These are phyloP conservation scores for Melinaea marsaeus DNA, from an alignment of 2,888 invertebrate genomes.

Conservation along the genomic window DNA sequence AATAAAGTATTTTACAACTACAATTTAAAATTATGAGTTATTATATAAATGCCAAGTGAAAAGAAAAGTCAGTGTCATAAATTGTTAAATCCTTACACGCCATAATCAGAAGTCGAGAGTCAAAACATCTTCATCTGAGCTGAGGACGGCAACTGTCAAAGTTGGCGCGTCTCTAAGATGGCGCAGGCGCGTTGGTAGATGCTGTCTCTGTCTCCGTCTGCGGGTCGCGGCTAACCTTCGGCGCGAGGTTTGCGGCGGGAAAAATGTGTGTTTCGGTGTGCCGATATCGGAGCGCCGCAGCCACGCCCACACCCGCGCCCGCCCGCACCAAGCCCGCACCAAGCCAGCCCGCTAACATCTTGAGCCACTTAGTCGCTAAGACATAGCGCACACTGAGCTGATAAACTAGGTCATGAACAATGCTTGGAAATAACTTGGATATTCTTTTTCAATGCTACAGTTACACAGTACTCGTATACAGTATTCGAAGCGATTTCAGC, in stretches of 20 bases:
- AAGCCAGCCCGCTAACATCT: constrained; percentile 72
- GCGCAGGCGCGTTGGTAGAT: constrained; percentile 57
- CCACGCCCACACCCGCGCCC: constrained; percentile 60
- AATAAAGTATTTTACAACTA: too few relatives aligned
- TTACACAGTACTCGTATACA: neutral
- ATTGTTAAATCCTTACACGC: neutral
- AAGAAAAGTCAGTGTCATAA: neutral
- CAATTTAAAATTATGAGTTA: too few relatives aligned
- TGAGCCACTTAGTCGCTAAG: constrained; percentile 76
- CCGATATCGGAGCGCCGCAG: constrained; percentile 75
- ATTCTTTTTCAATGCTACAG: neutral
- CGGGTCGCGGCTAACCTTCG: constrained; percentile 78
- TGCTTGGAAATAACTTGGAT: neutral
- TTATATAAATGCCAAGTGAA: too few relatives aligned
- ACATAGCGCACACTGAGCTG: constrained; percentile 62
- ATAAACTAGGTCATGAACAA: constrained; percentile 14
- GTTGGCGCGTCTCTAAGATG: constrained; percentile 47
- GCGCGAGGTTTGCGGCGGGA: constrained; percentile 79
- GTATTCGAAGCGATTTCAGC: too few relatives aligned
- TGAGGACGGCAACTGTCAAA: constrained; percentile 55
- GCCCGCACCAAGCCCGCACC: constrained; percentile 55
- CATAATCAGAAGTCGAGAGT: neutral
- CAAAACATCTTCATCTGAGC: constrained; percentile 24
- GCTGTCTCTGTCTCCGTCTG: constrained; percentile 63
- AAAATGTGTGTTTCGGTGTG: constrained; percentile 79